phyloP scores from a whole-genome alignment of 1,140 invertebrate genomes.

The Zaprionus ghesquierei region DNA sequence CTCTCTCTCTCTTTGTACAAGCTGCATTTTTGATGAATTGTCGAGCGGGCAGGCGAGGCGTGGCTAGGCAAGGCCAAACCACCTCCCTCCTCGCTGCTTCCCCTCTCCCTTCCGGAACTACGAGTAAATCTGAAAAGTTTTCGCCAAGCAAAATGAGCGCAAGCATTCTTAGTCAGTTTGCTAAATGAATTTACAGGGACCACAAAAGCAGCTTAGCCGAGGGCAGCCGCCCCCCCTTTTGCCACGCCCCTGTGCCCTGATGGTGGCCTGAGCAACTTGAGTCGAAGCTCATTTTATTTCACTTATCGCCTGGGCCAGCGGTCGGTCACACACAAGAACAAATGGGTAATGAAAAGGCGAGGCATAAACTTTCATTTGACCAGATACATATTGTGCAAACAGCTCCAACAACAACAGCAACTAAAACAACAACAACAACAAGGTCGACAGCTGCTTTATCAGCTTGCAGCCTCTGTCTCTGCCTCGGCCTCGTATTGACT shows the following conservation, averaged over 20 bases:
- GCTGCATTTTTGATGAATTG: conserved; percentile 50
- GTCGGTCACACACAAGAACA: conserved; percentile 47
- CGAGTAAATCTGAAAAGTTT: conserved; percentile 48
- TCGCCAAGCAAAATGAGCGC: conserved; percentile 40
- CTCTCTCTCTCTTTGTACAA: neutral
- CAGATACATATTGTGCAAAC: conserved; percentile 34
- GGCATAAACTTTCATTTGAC: conserved; percentile 73
- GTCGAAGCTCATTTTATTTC: conserved; percentile 65
- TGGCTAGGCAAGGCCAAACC: neutral
- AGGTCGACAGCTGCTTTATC: conserved; percentile 37
- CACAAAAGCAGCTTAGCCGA: conserved; percentile 45
- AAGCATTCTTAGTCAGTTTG: conserved; percentile 53
- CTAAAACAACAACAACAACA: conserved; percentile 8
- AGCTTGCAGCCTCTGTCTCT: conserved; percentile 8
- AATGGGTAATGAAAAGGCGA: conserved; percentile 55
- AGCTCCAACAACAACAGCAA: conserved; percentile 8
- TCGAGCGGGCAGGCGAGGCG: conserved; percentile 2
- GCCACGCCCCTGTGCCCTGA: neutral
- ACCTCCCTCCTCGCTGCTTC: neutral
- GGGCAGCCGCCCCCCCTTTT: neutral
- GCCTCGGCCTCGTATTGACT: conserved; percentile 30
- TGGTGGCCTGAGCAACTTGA: conserved; percentile 40
- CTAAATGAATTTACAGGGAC: conserved; percentile 58
- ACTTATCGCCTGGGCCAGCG: conserved; percentile 69
- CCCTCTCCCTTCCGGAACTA: conserved; percentile 8